Conservation (phyloP, 2,797 vertebrate species). For the Eurystomus glaucurus region DNA sequence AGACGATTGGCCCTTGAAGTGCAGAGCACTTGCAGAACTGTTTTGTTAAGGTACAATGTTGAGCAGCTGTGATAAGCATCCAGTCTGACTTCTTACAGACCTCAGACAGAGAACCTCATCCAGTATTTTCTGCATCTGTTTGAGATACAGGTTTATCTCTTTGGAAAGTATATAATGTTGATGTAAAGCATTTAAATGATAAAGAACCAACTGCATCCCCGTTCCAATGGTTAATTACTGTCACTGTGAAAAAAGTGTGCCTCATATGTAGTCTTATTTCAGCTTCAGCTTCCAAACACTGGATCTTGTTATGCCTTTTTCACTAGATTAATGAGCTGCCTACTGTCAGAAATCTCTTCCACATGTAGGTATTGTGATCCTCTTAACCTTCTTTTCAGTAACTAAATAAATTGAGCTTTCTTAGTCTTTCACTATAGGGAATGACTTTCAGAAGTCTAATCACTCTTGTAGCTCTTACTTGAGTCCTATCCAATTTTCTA, state of each 20-base stretch:
- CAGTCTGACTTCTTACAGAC: neutral
- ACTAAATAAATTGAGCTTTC: constrained; percentile 74
- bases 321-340: constrained; percentile 75
- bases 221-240: constrained; percentile 63
- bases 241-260: constrained; percentile 53
- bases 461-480: constrained; percentile 48
- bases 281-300: constrained; percentile 55
- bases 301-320: constrained; percentile 68
- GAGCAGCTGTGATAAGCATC: constrained; percentile 25
- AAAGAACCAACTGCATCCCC: constrained; percentile 56
- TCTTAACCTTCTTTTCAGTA: constrained; percentile 75
- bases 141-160: constrained; percentile 51
- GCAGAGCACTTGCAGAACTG: neutral
- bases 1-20: neutral
- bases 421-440: constrained; percentile 57
- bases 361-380: constrained; percentile 73
- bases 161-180: constrained; percentile 46
- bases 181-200: constrained; percentile 70
- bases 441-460: constrained; percentile 71
- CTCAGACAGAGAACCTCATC: neutral
- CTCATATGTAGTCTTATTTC: constrained; percentile 65
- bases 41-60: neutral
- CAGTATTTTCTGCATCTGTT: constrained; percentile 39
- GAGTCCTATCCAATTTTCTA: constrained; percentile 47
- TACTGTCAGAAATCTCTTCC: constrained; percentile 78